Percentiles rank a stretch among this genome's conserved stretches.
phyloP scores from a whole-genome alignment of 2,888 invertebrate species.

The Endotricha flammealis region DNA sequence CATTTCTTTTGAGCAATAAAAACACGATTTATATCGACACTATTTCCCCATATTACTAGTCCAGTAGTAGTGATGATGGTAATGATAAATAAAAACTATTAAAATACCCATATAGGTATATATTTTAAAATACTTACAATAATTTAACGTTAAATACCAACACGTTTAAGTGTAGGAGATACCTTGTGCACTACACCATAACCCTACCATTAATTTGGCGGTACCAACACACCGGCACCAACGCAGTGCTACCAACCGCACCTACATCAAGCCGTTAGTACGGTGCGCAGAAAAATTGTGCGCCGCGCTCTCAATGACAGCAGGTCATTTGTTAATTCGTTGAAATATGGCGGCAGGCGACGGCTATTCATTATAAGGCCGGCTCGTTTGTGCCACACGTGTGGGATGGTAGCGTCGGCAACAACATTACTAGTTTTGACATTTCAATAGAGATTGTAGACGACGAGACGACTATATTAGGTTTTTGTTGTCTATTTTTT shows the following conservation, averaged over 20 bases:
- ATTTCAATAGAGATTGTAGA: constrained; percentile 14
- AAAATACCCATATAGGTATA: no score
- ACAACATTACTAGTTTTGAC: no score
- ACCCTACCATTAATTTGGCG: constrained; percentile 48
- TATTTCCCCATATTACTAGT: no score
- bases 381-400: constrained; percentile 74
- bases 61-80: no score
- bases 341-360: constrained; percentile 74
- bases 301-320: constrained; percentile 65
- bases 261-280: constrained; percentile 67
- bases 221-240: constrained; percentile 27
- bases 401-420: constrained; percentile 53
- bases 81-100: no score
- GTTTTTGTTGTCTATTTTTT: background rate
- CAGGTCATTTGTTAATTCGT: constrained; percentile 75
- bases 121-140: no score
- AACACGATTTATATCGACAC: no score
- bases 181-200: constrained; percentile 24
- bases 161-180: no score
- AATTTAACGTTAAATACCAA: no score
- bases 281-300: constrained; percentile 74
- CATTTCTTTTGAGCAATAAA: no score
- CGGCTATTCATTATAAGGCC: constrained; percentile 74
- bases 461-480: background rate
- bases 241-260: constrained; percentile 53